These are phyloP conservation scores for Drosophila mimica DNA, from an alignment of 2,888 invertebrate genomes.

Conservation along the genomic window DNA sequence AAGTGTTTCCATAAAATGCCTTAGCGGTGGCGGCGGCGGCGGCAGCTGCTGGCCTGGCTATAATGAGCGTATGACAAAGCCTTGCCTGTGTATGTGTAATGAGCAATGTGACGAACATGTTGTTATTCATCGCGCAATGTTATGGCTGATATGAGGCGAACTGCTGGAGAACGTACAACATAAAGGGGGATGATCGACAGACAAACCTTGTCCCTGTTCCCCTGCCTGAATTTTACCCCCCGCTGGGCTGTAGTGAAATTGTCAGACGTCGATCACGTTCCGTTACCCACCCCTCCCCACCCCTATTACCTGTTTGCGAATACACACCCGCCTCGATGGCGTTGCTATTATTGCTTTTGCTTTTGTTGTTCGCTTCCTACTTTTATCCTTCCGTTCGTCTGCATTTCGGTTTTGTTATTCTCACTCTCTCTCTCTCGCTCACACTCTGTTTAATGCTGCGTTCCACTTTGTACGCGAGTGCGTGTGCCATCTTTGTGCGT, in stretches of 20 bases:
- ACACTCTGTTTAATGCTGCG: slow-evolving; percentile 41
- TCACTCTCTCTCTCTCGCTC: slow-evolving; percentile 27
- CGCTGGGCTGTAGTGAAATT: slow-evolving; percentile 7
- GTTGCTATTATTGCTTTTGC: slow-evolving; percentile 57
- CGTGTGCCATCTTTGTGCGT: slow-evolving; percentile 55
- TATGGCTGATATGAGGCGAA: neutral
- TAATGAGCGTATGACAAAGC: slow-evolving; percentile 49
- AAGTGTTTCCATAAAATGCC: slow-evolving; percentile 36
- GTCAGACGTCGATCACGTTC: slow-evolving; percentile 53
- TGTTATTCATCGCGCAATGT: slow-evolving; percentile 32
- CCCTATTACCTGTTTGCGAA: slow-evolving; percentile 70
- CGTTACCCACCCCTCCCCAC: slow-evolving; percentile 27
- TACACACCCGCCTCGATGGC: slow-evolving; percentile 52
- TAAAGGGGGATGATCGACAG: slow-evolving; percentile 20
- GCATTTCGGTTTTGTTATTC: slow-evolving; percentile 61
- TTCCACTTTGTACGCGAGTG: slow-evolving; percentile 51
- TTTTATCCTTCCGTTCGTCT: slow-evolving; percentile 60
- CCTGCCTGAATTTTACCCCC: slow-evolving; percentile 14
- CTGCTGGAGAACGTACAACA: neutral
- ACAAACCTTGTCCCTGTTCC: slow-evolving; percentile 11
- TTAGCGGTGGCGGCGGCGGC: slow-evolving; percentile 35
- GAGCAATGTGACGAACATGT: slow-evolving; percentile 39
- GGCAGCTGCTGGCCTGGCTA: slow-evolving; percentile 26
- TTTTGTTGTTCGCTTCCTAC: slow-evolving; percentile 24
- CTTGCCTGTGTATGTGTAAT: slow-evolving; percentile 36